These are phyloP conservation scores for Gasterosteus nipponicus DNA, from an alignment of 2,113 vertebrate genomes.

Conservation along the genomic window DNA sequence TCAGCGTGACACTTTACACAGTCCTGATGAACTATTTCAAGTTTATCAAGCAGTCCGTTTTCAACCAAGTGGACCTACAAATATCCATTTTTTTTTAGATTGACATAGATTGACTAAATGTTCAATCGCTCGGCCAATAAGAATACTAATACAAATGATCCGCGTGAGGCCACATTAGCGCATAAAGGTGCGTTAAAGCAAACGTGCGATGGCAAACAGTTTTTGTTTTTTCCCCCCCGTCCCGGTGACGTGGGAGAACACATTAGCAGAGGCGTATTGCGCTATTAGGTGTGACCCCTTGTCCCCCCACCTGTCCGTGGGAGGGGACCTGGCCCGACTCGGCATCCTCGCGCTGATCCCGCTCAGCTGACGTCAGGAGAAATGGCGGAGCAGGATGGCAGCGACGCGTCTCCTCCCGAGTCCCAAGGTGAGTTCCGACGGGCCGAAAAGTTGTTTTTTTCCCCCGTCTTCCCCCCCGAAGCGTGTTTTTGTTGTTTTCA, in stretches of 20 bases:
- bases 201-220: neutral
- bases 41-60: neutral
- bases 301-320: slow-evolving; percentile 72
- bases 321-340: slow-evolving; percentile 47
- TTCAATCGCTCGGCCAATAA: neutral
- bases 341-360: slow-evolving; percentile 59
- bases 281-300: no score
- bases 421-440: slow-evolving; percentile 79
- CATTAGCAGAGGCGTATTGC: no score
- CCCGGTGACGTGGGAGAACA: neutral
- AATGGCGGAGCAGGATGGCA: slow-evolving; percentile 84
- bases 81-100: neutral
- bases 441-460: slow-evolving; percentile 10
- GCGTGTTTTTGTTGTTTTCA: neutral
- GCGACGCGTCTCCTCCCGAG: slow-evolving; percentile 75
- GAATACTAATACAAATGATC: neutral
- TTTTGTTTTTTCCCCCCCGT: no score
- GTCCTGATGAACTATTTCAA: neutral
- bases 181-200: neutral
- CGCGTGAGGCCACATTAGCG: no score
- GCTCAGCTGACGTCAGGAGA: slow-evolving; percentile 82
- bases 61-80: neutral
- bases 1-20: slow-evolving; percentile 20
- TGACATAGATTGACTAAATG: neutral
- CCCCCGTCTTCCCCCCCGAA: neutral